phyloP scores from a whole-genome alignment of 2,888 invertebrate genomes.

The Minunthozetes semirufus region DNA sequence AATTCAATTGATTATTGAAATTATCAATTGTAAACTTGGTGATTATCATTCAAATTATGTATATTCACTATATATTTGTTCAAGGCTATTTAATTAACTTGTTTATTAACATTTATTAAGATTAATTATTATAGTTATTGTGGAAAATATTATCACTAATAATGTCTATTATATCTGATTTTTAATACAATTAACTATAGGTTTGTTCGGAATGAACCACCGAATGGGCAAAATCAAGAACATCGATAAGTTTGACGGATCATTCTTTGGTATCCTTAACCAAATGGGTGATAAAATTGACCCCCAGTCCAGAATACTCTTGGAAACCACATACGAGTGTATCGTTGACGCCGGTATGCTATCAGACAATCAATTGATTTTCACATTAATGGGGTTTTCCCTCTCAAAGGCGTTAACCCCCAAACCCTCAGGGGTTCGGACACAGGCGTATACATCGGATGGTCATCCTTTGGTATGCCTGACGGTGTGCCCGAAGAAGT shows the following conservation, averaged over 20 bases:
- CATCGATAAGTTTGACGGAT: constrained; percentile 70
- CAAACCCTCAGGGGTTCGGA: constrained; percentile 71
- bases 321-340: constrained; percentile 87
- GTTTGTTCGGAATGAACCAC: constrained; percentile 68
- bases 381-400: neutral
- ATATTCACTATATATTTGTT: too few relatives aligned
- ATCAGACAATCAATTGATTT: neutral
- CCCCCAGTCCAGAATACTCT: constrained; percentile 76
- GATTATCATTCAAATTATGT: too few relatives aligned
- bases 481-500: constrained; percentile 75
- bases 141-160: too few relatives aligned
- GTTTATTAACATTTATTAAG: neutral
- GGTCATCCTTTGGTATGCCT: constrained; percentile 79
- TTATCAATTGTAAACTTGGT: too few relatives aligned
- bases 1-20: too few relatives aligned
- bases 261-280: constrained; percentile 81
- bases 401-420: constrained; percentile 59
- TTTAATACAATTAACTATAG: constrained; percentile 46
- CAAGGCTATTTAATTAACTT: too few relatives aligned
- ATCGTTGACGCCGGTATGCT: constrained; percentile 72
- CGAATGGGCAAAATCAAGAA: constrained; percentile 64
- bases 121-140: too few relatives aligned
- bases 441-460: constrained; percentile 92
- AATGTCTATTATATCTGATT: neutral
- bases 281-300: constrained; percentile 89